A percentile compares a stretch with the other conserved stretches of the same genome.
These are phyloP conservation scores for Rhadina sibilatrix DNA, from an alignment of 2,113 vertebrate genomes.

Conservation along the genomic window DNA sequence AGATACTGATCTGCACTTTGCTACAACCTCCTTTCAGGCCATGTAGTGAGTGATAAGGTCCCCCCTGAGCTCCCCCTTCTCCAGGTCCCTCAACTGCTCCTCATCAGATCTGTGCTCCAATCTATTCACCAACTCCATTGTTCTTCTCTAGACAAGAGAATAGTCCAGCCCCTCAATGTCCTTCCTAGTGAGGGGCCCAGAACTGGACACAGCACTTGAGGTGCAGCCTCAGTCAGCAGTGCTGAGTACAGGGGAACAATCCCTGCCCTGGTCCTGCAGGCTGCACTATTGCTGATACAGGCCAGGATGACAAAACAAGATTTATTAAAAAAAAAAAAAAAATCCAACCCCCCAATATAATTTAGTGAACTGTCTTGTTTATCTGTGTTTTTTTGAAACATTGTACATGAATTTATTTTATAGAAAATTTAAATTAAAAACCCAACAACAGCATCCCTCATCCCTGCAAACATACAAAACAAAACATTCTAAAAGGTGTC, in stretches of 20 bases:
- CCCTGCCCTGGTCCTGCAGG: not conserved
- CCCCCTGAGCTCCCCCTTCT: not conserved
- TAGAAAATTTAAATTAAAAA: not conserved
- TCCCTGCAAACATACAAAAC: not conserved
- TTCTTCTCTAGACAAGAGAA: not conserved
- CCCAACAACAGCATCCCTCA: rapidly evolving
- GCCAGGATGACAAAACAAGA: not conserved
- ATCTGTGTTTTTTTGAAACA: not conserved
- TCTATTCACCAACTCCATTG: rapidly evolving
- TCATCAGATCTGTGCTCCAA: not conserved
- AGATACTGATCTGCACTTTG: not conserved
- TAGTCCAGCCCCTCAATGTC: not conserved
- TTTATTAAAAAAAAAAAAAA: not conserved
- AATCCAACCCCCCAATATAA: not conserved
- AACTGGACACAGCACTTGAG: not conserved
- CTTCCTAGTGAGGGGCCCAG: not conserved
- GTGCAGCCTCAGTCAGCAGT: not conserved
- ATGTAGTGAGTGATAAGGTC: too few species aligned
- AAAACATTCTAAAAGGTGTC: not conserved
- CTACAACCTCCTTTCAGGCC: not conserved
- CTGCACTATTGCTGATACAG: not conserved
- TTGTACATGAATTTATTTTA: not conserved
- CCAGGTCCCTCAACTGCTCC: not conserved
- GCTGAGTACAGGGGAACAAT: not conserved
- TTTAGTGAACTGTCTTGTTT: not conserved